These are phyloP conservation scores for Dermochelys coriacea DNA, from an alignment of 2,797 vertebrate species.

Conservation along the genomic window DNA sequence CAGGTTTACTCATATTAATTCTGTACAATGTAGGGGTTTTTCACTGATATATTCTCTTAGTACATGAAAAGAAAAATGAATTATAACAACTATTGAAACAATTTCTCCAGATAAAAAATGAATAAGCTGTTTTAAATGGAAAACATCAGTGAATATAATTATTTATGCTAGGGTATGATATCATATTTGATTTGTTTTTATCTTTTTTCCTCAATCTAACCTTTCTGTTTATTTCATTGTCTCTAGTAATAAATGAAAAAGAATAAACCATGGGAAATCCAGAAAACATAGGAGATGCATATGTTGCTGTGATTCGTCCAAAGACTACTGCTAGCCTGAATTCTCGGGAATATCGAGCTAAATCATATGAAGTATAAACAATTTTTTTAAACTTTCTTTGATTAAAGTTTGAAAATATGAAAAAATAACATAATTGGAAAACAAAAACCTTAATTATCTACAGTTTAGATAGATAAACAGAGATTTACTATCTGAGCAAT, in stretches of 20 bases:
- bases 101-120: constrained; percentile 15
- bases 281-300: constrained; percentile 90
- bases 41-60: neutral
- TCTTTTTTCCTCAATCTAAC: neutral
- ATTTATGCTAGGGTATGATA: neutral
- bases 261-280: constrained; percentile 91
- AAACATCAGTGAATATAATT: neutral
- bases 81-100: neutral
- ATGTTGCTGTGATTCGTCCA: constrained; percentile 96
- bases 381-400: neutral
- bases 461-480: neutral
- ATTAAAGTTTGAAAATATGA: neutral
- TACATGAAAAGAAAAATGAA: neutral
- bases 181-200: neutral
- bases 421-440: neutral
- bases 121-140: neutral
- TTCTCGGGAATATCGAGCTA: constrained; percentile 97
- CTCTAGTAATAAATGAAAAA: constrained; percentile 58
- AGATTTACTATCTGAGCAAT: neutral
- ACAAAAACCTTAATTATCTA: neutral
- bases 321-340: constrained; percentile 96
- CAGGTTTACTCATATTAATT: neutral
- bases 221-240: constrained; percentile 55
- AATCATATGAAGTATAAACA: constrained; percentile 95
- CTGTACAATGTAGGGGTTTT: accelerated